These are phyloP conservation scores for Chouioia cunea DNA, from an alignment of 2,888 invertebrate genomes.

Conservation along the genomic window DNA sequence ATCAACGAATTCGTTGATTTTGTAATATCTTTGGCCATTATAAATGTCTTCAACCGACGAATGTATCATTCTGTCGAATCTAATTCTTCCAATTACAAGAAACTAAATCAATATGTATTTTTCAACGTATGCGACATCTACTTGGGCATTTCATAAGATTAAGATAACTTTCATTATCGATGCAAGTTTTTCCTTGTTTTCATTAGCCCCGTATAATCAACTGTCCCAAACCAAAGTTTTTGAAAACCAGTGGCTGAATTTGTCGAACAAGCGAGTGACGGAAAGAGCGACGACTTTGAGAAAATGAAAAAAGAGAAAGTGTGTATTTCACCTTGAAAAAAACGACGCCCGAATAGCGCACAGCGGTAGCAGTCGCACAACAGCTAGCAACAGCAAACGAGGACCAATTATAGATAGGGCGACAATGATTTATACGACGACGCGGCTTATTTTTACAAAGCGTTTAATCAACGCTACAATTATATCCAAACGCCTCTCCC, in stretches of 20 bases:
- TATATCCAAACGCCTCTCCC: conserved; percentile 28
- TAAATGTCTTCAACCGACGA: too few species aligned
- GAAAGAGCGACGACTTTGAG: neutral
- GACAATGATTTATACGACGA: conserved; percentile 43
- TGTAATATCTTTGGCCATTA: too few species aligned
- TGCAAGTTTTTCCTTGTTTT: too few species aligned
- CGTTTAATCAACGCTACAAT: conserved; percentile 49
- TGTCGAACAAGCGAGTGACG: neutral
- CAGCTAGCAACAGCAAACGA: conserved; percentile 15
- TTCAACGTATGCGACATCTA: too few species aligned
- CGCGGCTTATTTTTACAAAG: conserved; percentile 46
- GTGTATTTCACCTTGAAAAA: conserved; percentile 27
- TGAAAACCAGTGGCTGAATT: neutral
- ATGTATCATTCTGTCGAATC: too few species aligned
- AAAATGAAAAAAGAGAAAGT: neutral
- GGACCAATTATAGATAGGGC: conserved; percentile 44
- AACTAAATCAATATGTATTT: too few species aligned
- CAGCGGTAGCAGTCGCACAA: neutral
- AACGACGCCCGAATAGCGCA: neutral
- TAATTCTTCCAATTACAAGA: too few species aligned
- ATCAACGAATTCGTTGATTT: too few species aligned
- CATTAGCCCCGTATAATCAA: too few species aligned
- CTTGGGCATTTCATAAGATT: too few species aligned
- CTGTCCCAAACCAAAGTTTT: too few species aligned
- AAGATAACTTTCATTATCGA: too few species aligned